phyloP scores from a whole-genome alignment of 2,113 vertebrate species.

The Coryphaenoides rupestris region DNA sequence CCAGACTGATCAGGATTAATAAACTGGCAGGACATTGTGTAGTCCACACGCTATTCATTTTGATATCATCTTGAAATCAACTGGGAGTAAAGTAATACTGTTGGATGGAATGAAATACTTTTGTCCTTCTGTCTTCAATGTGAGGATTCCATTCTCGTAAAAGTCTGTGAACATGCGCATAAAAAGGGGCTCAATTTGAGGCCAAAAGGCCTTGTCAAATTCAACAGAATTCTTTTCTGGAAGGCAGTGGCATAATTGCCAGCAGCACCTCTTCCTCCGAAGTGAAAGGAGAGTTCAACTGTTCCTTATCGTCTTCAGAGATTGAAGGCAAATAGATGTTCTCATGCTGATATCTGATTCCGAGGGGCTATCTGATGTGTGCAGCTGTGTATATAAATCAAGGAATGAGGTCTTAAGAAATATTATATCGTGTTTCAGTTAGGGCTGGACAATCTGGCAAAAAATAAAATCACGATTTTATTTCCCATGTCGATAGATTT shows the following conservation, averaged over 20 bases:
- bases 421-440: background rate
- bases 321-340: conserved; percentile 3
- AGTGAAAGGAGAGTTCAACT: conserved; percentile 7
- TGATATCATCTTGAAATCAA: conserved; percentile 22
- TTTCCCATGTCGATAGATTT: too few species aligned
- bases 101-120: conserved; percentile 1
- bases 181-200: conserved; percentile 17
- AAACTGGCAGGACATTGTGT: conserved; percentile 6
- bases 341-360: conserved; percentile 1
- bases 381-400: background rate
- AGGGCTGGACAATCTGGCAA: too few species aligned
- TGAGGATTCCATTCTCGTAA: background rate
- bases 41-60: conserved; percentile 13
- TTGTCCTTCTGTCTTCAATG: conserved; percentile 22
- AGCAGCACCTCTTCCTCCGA: conserved; percentile 13
- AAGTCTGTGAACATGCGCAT: conserved; percentile 21
- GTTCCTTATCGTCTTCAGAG: conserved; percentile 10
- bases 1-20: conserved; percentile 14
- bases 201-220: conserved; percentile 18
- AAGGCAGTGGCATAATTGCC: conserved; percentile 4
- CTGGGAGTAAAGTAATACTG: conserved; percentile 18
- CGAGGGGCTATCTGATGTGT: background rate
- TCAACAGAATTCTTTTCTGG: conserved; percentile 16
- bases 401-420: background rate
- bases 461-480: too few species aligned